phyloP scores from a whole-genome alignment of 2,113 vertebrate species.

The Actinemys pallida region DNA sequence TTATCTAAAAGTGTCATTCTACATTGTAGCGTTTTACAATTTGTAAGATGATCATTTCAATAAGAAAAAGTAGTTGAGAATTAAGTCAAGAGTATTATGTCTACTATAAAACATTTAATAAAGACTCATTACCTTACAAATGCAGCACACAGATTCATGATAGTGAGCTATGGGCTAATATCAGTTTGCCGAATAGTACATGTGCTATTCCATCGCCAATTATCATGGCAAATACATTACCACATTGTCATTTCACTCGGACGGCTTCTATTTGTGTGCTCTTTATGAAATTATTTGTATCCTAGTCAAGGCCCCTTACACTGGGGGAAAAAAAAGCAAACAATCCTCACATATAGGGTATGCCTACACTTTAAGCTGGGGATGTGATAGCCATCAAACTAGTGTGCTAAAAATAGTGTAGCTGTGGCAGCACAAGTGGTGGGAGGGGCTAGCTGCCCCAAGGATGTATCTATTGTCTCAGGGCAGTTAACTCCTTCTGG shows the following conservation, averaged over 20 bases:
- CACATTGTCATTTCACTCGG: not conserved
- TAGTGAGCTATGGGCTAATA: slow-evolving; percentile 3
- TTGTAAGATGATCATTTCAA: slow-evolving; percentile 8
- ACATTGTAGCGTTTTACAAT: not conserved
- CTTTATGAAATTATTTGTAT: not conserved
- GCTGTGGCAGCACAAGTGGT: not conserved
- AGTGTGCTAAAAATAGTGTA: not conserved
- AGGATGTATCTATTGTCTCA: not conserved
- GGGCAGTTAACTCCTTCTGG: not conserved
- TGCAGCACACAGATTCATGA: not conserved
- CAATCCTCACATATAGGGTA: rapidly evolving
- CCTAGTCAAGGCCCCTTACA: not conserved
- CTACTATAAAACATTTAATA: slow-evolving; percentile 51
- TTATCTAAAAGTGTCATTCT: slow-evolving; percentile 10
- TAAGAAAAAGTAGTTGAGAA: slow-evolving; percentile 36
- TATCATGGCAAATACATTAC: not conserved
- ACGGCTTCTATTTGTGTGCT: not conserved
- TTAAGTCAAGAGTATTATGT: slow-evolving; percentile 47
- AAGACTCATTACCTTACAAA: slow-evolving; percentile 27
- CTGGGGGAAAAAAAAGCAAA: not conserved
- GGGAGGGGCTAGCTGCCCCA: not conserved
- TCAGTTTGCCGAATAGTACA: not conserved
- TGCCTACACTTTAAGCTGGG: not conserved
- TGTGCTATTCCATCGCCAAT: not conserved
- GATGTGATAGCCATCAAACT: not conserved